Percentiles rank a stretch among this genome's conserved stretches.
Evolutionary conservation across 2,888 invertebrate genomes (phyloP).

Genomic region (Ormia ochracea): DNA sequence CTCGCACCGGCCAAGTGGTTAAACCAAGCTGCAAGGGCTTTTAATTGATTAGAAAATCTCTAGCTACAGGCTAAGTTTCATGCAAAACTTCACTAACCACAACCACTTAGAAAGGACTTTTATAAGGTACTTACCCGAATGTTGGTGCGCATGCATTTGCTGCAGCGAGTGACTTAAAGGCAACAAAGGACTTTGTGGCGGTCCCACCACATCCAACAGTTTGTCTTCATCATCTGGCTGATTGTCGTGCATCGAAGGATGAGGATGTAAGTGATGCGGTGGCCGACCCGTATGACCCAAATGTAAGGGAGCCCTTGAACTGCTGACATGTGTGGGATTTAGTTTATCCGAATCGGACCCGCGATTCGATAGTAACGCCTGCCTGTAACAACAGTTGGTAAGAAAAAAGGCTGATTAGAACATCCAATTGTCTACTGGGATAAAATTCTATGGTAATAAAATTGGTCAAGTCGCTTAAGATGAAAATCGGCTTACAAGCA

Average conservation of each 20-base stretch:
- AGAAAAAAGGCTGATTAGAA: constrained; percentile 74
- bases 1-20: constrained; percentile 79
- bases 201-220: constrained; percentile 91
- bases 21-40: constrained; percentile 81
- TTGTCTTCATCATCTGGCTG: constrained; percentile 89
- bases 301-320: constrained; percentile 75
- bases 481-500: constrained; percentile 48
- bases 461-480: constrained; percentile 11
- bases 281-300: constrained; percentile 76
- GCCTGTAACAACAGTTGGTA: constrained; percentile 81
- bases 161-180: constrained; percentile 78
- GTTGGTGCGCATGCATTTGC: constrained; percentile 78
- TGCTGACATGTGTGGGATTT: constrained; percentile 80
- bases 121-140: constrained; percentile 75
- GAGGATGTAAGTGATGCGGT: constrained; percentile 72
- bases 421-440: constrained; percentile 70
- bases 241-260: constrained; percentile 72
- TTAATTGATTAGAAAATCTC: constrained; percentile 68
- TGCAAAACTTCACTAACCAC: neutral
- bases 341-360: constrained; percentile 78
- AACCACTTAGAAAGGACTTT: neutral
- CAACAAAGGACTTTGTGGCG: constrained; percentile 87
- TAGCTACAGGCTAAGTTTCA: neutral
- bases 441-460: constrained; percentile 33
- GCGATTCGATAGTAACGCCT: constrained; percentile 80